Percentiles rank a stretch among this genome's conserved stretches.
Conservation (phyloP, 2,797 vertebrate species). For the Benthosema pterotum region DNA sequence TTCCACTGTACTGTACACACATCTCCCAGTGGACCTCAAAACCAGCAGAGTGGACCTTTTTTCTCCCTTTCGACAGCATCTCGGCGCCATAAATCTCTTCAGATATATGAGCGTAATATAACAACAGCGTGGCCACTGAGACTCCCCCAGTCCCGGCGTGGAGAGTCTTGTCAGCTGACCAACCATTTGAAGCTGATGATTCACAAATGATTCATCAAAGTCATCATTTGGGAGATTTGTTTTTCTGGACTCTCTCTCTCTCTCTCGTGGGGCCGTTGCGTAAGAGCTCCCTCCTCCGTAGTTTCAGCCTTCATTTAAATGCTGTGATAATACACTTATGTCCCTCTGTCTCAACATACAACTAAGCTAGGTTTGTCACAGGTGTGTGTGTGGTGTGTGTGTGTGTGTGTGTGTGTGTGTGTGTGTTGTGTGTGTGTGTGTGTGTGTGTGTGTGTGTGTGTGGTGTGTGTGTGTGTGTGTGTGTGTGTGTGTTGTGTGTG, state of each 20-base stretch:
- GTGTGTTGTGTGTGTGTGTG: too few relatives aligned
- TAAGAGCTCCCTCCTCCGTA: constrained; percentile 7
- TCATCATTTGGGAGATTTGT: constrained; percentile 7
- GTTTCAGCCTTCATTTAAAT: background rate
- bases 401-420: too few relatives aligned
- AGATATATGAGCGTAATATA: constrained; percentile 8
- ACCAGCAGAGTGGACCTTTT: constrained; percentile 20
- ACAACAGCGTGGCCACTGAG: constrained; percentile 1
- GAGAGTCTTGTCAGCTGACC: constrained; percentile 6
- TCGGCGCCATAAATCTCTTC: constrained; percentile 33
- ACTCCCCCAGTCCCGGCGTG: background rate
- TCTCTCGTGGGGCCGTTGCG: too few relatives aligned
- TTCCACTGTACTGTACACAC: constrained; percentile 41
- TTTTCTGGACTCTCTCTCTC: constrained; percentile 4
- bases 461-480: too few relatives aligned
- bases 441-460: too few relatives aligned
- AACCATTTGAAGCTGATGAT: constrained; percentile 10
- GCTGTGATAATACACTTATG: too few relatives aligned
- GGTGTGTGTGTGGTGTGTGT: too few relatives aligned
- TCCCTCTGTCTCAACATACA: background rate
- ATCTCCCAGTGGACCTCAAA: constrained; percentile 37
- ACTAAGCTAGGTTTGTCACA: too few relatives aligned
- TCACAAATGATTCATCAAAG: background rate
- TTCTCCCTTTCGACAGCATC: constrained; percentile 17
- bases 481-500: too few relatives aligned